Percentiles rank a stretch among this genome's conserved stretches.
phyloP scores from a whole-genome alignment of 1,140 invertebrate genomes.

The Hetaerina americana region DNA sequence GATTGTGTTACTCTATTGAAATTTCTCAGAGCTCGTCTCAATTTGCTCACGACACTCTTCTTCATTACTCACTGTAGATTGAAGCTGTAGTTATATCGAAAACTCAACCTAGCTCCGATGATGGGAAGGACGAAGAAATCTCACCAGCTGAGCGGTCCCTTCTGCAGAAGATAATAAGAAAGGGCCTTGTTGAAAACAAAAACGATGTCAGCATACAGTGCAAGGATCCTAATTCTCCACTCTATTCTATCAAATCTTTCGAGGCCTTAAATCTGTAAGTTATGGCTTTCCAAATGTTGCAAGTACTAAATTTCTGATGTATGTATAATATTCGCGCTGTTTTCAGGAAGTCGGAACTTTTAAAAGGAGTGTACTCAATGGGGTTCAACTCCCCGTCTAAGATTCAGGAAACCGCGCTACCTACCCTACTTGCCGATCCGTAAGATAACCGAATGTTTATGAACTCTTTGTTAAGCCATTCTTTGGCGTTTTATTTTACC shows the following conservation, averaged over 20 bases:
- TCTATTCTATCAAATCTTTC: conserved; percentile 89
- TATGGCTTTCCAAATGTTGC: neutral
- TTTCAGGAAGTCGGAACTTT: conserved; percentile 66
- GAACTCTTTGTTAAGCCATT: neutral
- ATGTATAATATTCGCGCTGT: conserved; percentile 14
- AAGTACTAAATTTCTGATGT: too few species aligned
- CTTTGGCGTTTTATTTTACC: conserved; percentile 3
- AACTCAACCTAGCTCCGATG: conserved; percentile 19
- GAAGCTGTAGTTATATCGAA: neutral
- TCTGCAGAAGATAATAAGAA: conserved; percentile 79
- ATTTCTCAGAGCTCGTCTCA: neutral
- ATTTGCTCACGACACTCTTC: neutral
- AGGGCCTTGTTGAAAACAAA: conserved; percentile 71
- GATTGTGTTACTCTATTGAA: neutral
- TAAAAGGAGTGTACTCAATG: conserved; percentile 92
- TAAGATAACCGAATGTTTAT: conserved; percentile 29
- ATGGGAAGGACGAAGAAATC: conserved; percentile 38
- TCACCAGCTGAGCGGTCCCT: conserved; percentile 72
- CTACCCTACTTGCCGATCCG: conserved; percentile 84
- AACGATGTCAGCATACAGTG: conserved; percentile 78
- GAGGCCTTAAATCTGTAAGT: conserved; percentile 81
- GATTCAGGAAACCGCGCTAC: conserved; percentile 94
- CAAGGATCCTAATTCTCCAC: conserved; percentile 81
- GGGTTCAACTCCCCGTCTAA: conserved; percentile 95
- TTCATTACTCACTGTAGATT: neutral